phyloP scores from a whole-genome alignment of 2,113 vertebrate species.

The Ammodytes marinus region DNA sequence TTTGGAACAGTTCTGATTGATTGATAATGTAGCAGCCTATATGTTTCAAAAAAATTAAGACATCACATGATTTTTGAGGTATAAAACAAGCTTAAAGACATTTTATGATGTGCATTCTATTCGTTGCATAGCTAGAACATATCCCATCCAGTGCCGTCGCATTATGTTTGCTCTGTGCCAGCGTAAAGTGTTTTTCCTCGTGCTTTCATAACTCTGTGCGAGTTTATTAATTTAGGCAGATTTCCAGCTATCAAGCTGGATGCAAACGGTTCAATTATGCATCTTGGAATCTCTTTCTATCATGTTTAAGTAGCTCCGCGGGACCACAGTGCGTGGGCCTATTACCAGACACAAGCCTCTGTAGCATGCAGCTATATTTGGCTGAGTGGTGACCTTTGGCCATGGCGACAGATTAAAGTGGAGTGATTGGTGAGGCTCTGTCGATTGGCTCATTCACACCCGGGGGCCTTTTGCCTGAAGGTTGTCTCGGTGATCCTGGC shows the following conservation, averaged over 20 bases:
- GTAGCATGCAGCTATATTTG: conserved; percentile 53
- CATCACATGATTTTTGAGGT: not conserved
- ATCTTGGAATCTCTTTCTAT: conserved; percentile 80
- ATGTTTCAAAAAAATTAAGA: not conserved
- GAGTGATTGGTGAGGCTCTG: conserved; percentile 60
- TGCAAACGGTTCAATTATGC: conserved; percentile 84
- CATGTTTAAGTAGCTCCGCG: conserved; percentile 73
- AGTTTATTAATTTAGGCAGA: conserved; percentile 80
- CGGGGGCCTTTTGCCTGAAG: conserved; percentile 26
- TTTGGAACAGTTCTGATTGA: not conserved
- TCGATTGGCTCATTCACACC: conserved; percentile 55
- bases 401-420: conserved; percentile 67
- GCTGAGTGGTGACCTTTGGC: conserved; percentile 69
- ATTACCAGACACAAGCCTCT: conserved; percentile 25
- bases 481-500: conserved; percentile 54
- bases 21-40: not conserved
- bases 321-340: conserved; percentile 38
- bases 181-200: conserved; percentile 63
- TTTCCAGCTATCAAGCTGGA: conserved; percentile 79
- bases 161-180: conserved; percentile 65
- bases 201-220: conserved; percentile 73
- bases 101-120: not conserved
- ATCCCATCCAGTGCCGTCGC: conserved; percentile 37
- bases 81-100: not conserved
- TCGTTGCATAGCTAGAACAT: not conserved